Percentiles rank a stretch among this genome's conserved stretches.
Conservation (phyloP, 2,797 vertebrate genomes). For the Chiroxiphia lanceolata region DNA sequence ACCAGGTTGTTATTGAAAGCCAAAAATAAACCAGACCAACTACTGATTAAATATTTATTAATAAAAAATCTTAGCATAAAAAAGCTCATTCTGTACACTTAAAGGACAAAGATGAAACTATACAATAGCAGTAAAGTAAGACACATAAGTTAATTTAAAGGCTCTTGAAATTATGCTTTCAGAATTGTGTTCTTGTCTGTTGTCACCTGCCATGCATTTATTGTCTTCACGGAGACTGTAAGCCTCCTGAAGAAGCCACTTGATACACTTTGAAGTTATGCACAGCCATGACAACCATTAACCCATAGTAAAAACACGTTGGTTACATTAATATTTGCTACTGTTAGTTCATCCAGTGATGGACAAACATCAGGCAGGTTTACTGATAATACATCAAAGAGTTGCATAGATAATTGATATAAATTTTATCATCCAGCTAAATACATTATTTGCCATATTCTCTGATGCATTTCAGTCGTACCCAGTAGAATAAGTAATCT, state of each 20-base stretch:
- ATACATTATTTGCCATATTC: neutral
- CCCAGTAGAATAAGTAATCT: neutral
- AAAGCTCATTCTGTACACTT: neutral
- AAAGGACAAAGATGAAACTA: neutral
- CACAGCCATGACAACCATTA: neutral
- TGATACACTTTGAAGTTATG: neutral
- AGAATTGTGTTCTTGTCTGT: neutral
- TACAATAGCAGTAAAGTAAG: neutral
- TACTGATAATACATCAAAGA: neutral
- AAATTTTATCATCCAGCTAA: neutral
- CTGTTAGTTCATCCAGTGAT: neutral
- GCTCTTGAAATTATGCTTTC: neutral
- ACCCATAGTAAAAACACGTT: neutral
- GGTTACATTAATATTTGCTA: neutral
- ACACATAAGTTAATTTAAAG: neutral
- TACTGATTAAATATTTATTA: slow-evolving; percentile 46
- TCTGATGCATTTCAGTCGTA: neutral
- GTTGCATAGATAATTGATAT: neutral
- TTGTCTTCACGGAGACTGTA: neutral
- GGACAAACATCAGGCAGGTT: neutral
- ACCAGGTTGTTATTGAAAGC: neutral
- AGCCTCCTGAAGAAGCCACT: neutral
- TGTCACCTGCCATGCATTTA: neutral
- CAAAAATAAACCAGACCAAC: neutral
- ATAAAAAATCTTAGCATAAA: slow-evolving; percentile 9